phyloP scores from a whole-genome alignment of 2,113 vertebrate genomes.

The Pelecanus crispus region DNA sequence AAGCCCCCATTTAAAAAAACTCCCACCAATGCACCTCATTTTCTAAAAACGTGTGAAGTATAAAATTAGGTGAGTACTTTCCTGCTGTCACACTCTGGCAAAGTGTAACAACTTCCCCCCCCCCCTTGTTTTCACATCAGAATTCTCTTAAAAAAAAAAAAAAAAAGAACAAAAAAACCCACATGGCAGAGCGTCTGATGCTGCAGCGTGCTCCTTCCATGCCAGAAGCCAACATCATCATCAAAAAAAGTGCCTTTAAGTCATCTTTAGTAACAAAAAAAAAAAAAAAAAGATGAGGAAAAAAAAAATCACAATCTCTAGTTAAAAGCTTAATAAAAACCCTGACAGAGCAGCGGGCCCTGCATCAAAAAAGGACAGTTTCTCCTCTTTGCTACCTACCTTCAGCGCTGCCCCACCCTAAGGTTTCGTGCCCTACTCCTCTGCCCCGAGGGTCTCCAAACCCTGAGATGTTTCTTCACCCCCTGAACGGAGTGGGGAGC shows the following conservation, averaged over 20 bases:
- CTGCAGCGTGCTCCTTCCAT: slow-evolving; percentile 11
- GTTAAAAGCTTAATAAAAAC: slow-evolving; percentile 10
- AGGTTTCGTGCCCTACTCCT: background rate
- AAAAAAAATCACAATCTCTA: background rate
- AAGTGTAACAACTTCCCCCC: slow-evolving; percentile 22
- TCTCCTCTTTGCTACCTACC: background rate
- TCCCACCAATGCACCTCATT: background rate
- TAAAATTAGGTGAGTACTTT: slow-evolving; percentile 65
- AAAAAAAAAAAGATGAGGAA: background rate
- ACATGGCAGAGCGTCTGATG: slow-evolving; percentile 6
- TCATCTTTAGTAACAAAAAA: background rate
- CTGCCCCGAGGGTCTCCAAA: background rate
- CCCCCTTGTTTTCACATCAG: background rate
- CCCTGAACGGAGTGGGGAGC: background rate
- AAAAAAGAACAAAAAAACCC: slow-evolving; percentile 18
- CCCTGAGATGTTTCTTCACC: background rate
- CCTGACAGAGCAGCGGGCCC: background rate
- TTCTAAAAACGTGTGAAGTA: slow-evolving; percentile 64
- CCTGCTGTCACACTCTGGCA: slow-evolving; percentile 28
- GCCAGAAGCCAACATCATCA: slow-evolving; percentile 40
- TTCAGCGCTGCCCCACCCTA: background rate
- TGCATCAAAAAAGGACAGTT: background rate
- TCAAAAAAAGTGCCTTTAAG: slow-evolving; percentile 65
- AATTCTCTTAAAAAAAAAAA: background rate
- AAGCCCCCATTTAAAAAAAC: slow-evolving; percentile 54